phyloP scores from a whole-genome alignment of 2,888 invertebrate species.

The Pherbina coryleti region DNA sequence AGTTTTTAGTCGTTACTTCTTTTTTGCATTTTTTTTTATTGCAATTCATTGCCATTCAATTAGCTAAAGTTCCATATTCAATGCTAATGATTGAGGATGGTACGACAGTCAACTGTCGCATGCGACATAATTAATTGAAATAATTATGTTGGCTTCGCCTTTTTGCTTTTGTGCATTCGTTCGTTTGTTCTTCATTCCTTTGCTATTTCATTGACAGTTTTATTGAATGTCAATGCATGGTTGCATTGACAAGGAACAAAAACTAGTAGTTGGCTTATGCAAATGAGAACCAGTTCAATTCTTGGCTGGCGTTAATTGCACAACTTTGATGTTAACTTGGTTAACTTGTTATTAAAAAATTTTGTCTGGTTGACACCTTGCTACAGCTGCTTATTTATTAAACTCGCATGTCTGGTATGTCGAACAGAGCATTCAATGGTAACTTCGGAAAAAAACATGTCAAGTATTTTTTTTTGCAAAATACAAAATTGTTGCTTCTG shows the following conservation, averaged over 20 bases:
- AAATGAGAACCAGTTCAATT: slow-evolving; percentile 21
- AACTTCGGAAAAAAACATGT: too few species aligned
- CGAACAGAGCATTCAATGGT: too few species aligned
- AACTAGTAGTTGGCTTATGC: not conserved
- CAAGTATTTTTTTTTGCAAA: too few species aligned
- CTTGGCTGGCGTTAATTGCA: slow-evolving; percentile 6
- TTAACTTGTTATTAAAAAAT: slow-evolving; percentile 16
- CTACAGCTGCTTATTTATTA: slow-evolving; percentile 19
- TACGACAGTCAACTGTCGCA: slow-evolving; percentile 6
- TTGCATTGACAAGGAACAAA: not conserved
- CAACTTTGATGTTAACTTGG: not conserved
- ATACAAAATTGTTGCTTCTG: too few species aligned
- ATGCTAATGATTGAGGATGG: slow-evolving; percentile 30
- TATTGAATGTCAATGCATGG: not conserved
- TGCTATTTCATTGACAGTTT: not conserved
- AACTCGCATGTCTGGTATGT: not conserved
- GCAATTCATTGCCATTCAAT: slow-evolving; percentile 8
- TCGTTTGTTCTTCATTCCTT: not conserved
- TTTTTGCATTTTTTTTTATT: not conserved
- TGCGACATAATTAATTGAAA: slow-evolving; percentile 24
- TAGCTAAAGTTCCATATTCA: not conserved
- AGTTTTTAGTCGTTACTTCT: not conserved
- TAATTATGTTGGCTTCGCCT: not conserved
- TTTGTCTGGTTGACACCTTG: slow-evolving; percentile 30
- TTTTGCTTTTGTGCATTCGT: not conserved